Base-by-base conservation (phyloP, 2,797 vertebrate species). In the Euthynnus affinis region DNA sequence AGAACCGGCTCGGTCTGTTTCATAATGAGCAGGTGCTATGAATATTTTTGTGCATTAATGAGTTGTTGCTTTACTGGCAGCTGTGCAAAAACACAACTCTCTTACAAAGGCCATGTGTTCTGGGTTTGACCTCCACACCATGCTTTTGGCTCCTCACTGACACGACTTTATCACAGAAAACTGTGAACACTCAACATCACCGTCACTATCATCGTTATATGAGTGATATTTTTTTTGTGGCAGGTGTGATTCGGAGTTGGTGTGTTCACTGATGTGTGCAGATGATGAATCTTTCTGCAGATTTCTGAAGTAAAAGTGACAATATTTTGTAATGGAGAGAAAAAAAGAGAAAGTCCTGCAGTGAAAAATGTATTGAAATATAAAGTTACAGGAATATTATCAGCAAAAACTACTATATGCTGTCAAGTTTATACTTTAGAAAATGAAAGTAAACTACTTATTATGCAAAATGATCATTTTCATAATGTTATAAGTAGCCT, bases 101-200 rank as follows among this genome's bases (percentile, higher is more conserved):
- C 42, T 5, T 17, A 25, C 46, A 56, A 20, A 23, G 61, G 22
- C 37, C 70, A 53, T 17, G 42, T 73, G 53, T 18, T 29, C 37
- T 53, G 29, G 44, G 40, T 64, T 49, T 78, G 70, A 80, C 76
- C 72, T 71, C 55, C 70, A 53, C 64, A 18, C 1, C 27, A 18
- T 40, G 27, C 23, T 44, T 18, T 29, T 20, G 25, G 61, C 34
- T 64, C 29, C 15, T 1, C 34, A 23, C 27, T 67, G 29, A 29
- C 25, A 51, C 63, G 71, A 42, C 40, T 55, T 59, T 20, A 46
- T 9, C 44, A 29, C 27, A 48, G 44, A 18, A 48, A 48, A 15
- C 44, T 48, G 44, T 17, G 17, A 44, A 17, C 42, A 44, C 42
- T 44, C 44, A 48, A 15, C 44, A 17, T 44, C 40, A 42, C 13